Percentiles rank a stretch among this genome's conserved stretches.
phyloP scores from a whole-genome alignment of 1,140 invertebrate genomes.

The Laodelphax striatellus region DNA sequence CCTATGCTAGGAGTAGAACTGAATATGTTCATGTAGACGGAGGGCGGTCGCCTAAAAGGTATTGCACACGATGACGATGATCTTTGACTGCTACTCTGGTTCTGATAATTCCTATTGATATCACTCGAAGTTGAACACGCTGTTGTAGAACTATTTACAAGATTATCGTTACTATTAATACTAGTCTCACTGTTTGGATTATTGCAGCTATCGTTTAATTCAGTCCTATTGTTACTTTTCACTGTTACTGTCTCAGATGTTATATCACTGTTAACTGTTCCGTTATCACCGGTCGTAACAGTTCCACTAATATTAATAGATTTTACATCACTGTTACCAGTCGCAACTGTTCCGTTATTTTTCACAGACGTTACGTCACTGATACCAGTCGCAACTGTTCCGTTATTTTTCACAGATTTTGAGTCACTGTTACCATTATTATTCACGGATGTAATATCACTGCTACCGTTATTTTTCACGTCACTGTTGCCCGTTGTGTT shows the following conservation, averaged over 20 bases:
- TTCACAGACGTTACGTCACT: too few relatives aligned
- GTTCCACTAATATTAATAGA: too few relatives aligned
- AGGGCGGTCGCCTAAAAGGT: background rate
- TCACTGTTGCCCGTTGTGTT: too few relatives aligned
- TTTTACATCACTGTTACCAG: too few relatives aligned
- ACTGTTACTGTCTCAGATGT: too few relatives aligned
- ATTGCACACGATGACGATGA: background rate
- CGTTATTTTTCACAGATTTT: background rate
- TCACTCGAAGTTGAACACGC: background rate
- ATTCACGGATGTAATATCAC: background rate
- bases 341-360: too few relatives aligned
- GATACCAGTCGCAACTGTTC: too few relatives aligned
- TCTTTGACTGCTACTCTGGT: background rate
- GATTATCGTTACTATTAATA: background rate
- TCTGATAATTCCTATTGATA: slow-evolving; percentile 5
- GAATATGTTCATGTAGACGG: slow-evolving; percentile 31
- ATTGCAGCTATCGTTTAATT: background rate
- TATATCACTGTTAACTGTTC: too few relatives aligned
- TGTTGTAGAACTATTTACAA: background rate
- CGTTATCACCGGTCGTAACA: too few relatives aligned
- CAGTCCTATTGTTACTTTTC: too few relatives aligned
- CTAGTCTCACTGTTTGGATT: background rate
- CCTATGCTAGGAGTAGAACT: slow-evolving; percentile 37
- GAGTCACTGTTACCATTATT: background rate
- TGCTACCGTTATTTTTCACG: too few relatives aligned